Base-by-base conservation (phyloP, 2,797 vertebrate genomes). In the Oophaga sylvatica region DNA sequence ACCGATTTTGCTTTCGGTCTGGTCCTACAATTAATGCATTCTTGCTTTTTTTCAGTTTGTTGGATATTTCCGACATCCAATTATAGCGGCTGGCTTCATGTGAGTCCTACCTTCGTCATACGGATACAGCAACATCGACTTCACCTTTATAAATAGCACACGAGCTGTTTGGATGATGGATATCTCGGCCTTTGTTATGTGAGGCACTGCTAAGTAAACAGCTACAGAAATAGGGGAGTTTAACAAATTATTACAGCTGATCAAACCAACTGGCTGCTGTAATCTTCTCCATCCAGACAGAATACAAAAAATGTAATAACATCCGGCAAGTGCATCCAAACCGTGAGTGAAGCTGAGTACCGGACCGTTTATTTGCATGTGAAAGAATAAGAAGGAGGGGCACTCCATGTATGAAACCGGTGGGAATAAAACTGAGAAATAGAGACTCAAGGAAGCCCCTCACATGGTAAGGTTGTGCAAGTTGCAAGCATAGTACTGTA, bases 1-100 rank as follows among this genome's bases (percentile, higher is more conserved):
- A 78, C 83, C 71, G 71, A 68, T 22, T 59, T n/a, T 26, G 70
- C 79, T 85, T 62, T 85, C 75, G 77, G 82, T 13, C 59, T 22
- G 13, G 41, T 75, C 22, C 67, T 77, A 76, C 26, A 81, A 88
- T 85, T 68, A 88, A 80, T 59, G 31, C 57, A 48, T 84, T 81
- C 63, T 41, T 82, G 22, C n/a, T 59, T 78, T 41, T 77, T 73
- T 68, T 26, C 5, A 41, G 63, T 88, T 63, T 31, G 22, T 59
- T 22, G 53, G 56, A 45, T 75, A 62, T 62, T 81, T 70, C 35
- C 17, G 85, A 81, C 67, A 62, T 56, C 31, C 57, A 73, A 63
- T 60, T 87, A 48, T 15, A 63, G 35, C 13, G 29, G 22, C 29
- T 81, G 56, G 56, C 29, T 62, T 60, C 31, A 57, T 86, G 59